phyloP scores from a whole-genome alignment of 1,140 invertebrate species.

The Neodiprion virginianus region DNA sequence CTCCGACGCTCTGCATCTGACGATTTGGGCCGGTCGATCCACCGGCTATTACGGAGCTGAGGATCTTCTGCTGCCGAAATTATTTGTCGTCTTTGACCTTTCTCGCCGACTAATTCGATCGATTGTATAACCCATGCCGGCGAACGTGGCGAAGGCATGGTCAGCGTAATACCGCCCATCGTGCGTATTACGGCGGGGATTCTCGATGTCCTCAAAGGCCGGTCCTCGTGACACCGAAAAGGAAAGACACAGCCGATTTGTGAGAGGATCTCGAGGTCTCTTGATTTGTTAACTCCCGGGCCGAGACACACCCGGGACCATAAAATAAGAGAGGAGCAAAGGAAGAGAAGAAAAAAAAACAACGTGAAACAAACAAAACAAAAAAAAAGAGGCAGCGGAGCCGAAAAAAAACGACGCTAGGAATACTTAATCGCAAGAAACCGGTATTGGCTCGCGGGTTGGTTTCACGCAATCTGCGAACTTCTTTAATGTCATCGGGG shows the following conservation, averaged over 20 bases:
- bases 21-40: constrained; percentile 14
- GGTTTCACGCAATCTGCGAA: background rate
- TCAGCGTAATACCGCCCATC: no score
- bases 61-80: background rate
- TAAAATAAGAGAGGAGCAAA: constrained; percentile 13
- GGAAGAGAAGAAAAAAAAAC: background rate
- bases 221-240: constrained; percentile 18
- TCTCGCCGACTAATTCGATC: background rate
- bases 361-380: background rate
- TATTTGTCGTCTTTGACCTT: background rate
- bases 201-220: constrained; percentile 15
- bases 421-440: background rate
- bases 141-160: no score
- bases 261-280: constrained; percentile 10
- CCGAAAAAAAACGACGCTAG: background rate
- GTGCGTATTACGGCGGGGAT: no score
- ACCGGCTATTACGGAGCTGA: constrained; percentile 4
- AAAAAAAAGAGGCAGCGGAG: background rate
- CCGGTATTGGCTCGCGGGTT: background rate
- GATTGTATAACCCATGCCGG: background rate
- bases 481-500: background rate
- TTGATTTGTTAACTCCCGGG: background rate
- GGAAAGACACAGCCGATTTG: constrained; percentile 2
- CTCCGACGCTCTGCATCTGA: constrained; percentile 30
- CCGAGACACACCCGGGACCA: background rate